Evolutionary conservation across 2,888 invertebrate species (phyloP), one percentile per base, ranked within the genome.

Genomic region (Buathra laborator): DNA sequence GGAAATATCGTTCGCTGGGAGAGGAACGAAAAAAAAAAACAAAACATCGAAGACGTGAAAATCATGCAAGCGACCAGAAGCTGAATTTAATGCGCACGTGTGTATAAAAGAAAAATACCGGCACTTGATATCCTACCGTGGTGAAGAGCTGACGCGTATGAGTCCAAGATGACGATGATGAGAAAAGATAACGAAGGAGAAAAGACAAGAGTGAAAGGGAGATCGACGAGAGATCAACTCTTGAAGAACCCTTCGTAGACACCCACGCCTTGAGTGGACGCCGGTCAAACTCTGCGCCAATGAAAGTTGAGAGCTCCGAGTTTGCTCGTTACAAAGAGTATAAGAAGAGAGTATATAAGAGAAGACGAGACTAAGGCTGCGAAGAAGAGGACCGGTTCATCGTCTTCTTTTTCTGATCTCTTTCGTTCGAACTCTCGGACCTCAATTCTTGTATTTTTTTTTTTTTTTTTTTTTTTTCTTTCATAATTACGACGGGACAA

Each of bases 191-290:
- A 44, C 7, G 53, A 16, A 75, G 7, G 67, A 19, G 56, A 48
- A 37, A 43, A 70, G 19, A 59, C 53, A 59, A 70, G 62, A 59
- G 70, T 59, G 24, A 62, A 79, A 71, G 44, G 44, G 64, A 46
- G 70, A 59, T 37, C 51, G 71, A 51, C 37, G 46, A 64, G 43
- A 53, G 62, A 56, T 59, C 32, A n/a, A 43, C 16, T 7, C 19
- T 37, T 62, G 51, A 81, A 74, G 59, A 75, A 48, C 68, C 46
- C 70, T 72, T 68, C 74, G 48, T 44, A 46, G 67, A 67, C 86
- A 86, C 86, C 86, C 84, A 86, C 86, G 84, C 84, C 71, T 83
- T 16, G 67, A 67, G 66, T 56, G 71, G 56, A 72, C 74, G 62
- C 68, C 53, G 62, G 62, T 32, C 62, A 46, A 62, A 66, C 72